Percentiles rank a stretch among this genome's conserved stretches.
These are phyloP conservation scores for Athalia circularis DNA, from an alignment of 2,888 invertebrate genomes.

Conservation along the genomic window DNA sequence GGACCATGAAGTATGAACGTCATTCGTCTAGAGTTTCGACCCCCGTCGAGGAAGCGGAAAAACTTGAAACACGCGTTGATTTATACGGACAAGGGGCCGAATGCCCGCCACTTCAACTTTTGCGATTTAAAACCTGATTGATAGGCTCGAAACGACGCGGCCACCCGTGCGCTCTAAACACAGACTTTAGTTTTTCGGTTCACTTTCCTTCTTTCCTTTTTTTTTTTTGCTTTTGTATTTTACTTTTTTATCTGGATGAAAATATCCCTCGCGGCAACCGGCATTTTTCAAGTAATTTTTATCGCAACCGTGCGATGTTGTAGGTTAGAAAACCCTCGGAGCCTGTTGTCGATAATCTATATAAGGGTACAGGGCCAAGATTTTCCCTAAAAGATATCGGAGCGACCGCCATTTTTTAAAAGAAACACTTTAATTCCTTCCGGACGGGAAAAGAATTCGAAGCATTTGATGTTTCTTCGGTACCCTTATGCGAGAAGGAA, in stretches of 20 bases:
- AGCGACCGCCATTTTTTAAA: too few species aligned
- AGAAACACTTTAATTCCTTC: too few species aligned
- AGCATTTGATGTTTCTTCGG: too few species aligned
- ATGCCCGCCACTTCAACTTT: slow-evolving; percentile 44
- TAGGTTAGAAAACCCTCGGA: too few species aligned
- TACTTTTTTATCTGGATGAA: slow-evolving; percentile 12
- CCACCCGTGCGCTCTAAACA: background rate
- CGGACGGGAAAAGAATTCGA: too few species aligned
- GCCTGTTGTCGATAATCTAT: too few species aligned
- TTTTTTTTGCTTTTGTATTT: background rate
- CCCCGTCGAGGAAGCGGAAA: slow-evolving; percentile 43
- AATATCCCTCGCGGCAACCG: background rate
- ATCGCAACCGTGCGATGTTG: background rate
- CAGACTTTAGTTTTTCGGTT: background rate
- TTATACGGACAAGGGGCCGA: slow-evolving; percentile 49
- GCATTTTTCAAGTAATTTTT: slow-evolving; percentile 20
- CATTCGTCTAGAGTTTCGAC: slow-evolving; percentile 63
- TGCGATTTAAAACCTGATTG: slow-evolving; percentile 46
- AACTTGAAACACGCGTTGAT: slow-evolving; percentile 51
- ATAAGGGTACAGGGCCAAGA: too few species aligned
- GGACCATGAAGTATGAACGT: slow-evolving; percentile 63
- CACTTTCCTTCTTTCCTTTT: background rate
- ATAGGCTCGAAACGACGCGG: slow-evolving; percentile 1
- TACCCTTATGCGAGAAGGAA: too few species aligned
- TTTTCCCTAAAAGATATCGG: too few species aligned